These are phyloP conservation scores for Rhynchonema sp. DNA, from an alignment of 2,888 invertebrate genomes.

Conservation along the genomic window DNA sequence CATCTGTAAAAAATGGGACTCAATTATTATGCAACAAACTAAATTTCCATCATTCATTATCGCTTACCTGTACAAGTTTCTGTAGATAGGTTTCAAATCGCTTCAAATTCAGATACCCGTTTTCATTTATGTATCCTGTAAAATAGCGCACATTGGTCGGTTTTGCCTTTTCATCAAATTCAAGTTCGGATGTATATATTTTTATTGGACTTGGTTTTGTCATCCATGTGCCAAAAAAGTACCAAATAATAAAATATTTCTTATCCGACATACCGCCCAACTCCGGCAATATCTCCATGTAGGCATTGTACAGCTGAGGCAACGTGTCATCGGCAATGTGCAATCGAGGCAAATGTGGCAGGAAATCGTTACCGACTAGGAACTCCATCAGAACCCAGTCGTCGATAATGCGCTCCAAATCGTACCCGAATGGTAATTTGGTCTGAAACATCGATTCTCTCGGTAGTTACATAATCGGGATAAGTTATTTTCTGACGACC, in stretches of 20 bases:
- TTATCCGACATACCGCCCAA: slow-evolving; percentile 48
- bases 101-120: slow-evolving; percentile 56
- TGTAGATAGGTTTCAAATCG: slow-evolving; percentile 57
- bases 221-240: no score
- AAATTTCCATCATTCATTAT: no score
- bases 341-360: slow-evolving; percentile 80
- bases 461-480: no score
- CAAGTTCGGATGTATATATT: no score
- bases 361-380: slow-evolving; percentile 90
- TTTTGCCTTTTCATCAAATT: no score
- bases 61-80: slow-evolving; percentile 18
- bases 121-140: slow-evolving; percentile 75
- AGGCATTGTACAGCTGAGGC: slow-evolving; percentile 46
- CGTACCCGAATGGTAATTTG: slow-evolving; percentile 48
- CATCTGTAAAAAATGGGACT: slow-evolving; percentile 1
- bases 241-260: no score
- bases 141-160: slow-evolving; percentile 10
- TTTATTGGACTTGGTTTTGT: no score
- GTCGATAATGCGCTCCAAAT: slow-evolving; percentile 76
- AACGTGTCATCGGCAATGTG: slow-evolving; percentile 78
- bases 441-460: slow-evolving; percentile 22
- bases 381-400: slow-evolving; percentile 97
- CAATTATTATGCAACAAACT: no score
- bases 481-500: no score
- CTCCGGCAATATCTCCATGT: slow-evolving; percentile 62